These are phyloP conservation scores for Jacana jacana DNA, from an alignment of 2,113 vertebrate genomes.

Conservation along the genomic window DNA sequence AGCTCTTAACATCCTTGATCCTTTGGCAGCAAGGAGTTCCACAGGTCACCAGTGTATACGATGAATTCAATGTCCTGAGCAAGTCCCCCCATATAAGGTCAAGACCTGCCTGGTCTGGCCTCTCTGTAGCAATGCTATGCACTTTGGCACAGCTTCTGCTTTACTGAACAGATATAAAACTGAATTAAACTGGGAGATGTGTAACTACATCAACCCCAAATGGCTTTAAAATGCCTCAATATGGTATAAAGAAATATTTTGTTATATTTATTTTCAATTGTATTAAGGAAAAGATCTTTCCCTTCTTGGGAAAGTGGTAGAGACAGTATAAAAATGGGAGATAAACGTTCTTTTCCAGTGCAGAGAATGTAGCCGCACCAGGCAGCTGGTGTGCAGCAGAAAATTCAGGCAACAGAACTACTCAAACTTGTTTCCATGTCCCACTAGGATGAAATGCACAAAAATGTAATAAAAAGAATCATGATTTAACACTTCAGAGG, in stretches of 20 bases:
- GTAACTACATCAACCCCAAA: not conserved
- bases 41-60: not conserved
- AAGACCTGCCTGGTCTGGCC: not conserved
- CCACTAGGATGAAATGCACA: conserved; percentile 18
- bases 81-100: not conserved
- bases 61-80: not conserved
- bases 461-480: not conserved
- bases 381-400: not conserved
- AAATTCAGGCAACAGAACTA: conserved; percentile 6
- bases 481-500: not conserved
- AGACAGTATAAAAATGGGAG: not conserved
- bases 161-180: not conserved
- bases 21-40: not conserved
- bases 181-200: not conserved
- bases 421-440: not conserved
- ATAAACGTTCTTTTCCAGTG: not conserved
- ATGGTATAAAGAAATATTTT: not conserved
- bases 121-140: not conserved
- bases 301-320: not conserved
- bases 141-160: not conserved
- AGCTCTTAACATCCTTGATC: not conserved
- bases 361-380: not conserved
- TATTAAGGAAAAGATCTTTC: not conserved
- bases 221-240: not conserved
- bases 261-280: not conserved